Evolutionary conservation across 1,140 invertebrate genomes (phyloP).

Genomic region (Apolygus lucorum): DNA sequence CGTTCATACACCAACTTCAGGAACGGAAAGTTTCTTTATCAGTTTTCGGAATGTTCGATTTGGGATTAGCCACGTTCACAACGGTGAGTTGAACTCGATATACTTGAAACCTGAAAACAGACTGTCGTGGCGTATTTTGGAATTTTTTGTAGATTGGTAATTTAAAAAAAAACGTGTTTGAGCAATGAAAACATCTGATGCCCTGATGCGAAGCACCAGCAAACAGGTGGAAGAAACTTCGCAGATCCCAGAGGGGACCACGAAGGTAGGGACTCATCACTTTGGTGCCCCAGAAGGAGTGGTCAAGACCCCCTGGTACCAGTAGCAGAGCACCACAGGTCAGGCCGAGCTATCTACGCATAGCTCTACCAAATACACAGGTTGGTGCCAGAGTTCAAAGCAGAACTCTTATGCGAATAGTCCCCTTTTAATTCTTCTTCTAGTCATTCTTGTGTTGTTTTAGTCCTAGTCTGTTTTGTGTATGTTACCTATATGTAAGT

Average conservation of each 20-base stretch:
- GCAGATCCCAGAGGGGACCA: neutral
- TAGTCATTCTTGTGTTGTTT: too few species aligned
- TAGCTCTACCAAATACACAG: too few species aligned
- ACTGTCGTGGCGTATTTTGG: neutral
- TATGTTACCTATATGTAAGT: too few species aligned
- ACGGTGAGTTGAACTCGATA: neutral
- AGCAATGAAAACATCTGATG: neutral
- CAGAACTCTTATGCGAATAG: too few species aligned
- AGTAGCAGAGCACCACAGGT: too few species aligned
- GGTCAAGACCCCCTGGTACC: too few species aligned
- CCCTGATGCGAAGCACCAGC: neutral
- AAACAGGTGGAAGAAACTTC: neutral
- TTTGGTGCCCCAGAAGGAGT: too few species aligned
- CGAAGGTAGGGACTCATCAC: neutral
- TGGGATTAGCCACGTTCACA: neutral
- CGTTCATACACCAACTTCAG: neutral
- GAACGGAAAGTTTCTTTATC: neutral
- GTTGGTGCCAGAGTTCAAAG: too few species aligned
- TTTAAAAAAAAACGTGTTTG: neutral
- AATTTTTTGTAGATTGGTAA: neutral
- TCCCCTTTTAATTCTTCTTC: too few species aligned
- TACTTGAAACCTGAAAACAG: too few species aligned
- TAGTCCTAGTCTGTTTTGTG: too few species aligned
- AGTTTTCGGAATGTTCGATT: neutral
- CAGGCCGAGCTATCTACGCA: too few species aligned